Evolutionary conservation across 2,113 vertebrate species (phyloP), one percentile per base, ranked within the genome.

Genomic region (Platysteira castanea): DNA sequence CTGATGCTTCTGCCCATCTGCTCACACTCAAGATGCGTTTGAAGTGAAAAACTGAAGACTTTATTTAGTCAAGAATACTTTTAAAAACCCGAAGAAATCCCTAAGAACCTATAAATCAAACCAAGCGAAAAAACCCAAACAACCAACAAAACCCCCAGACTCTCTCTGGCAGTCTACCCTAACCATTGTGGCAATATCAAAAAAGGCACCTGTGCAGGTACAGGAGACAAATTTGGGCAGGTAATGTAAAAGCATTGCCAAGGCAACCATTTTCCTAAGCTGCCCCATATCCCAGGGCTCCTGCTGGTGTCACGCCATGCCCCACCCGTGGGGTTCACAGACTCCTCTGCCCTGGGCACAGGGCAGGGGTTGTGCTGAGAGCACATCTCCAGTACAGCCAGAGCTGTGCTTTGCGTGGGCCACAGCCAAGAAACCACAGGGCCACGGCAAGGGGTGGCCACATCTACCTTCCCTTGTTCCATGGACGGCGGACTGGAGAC

Each of bases 171-270:
- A 81, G 28, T 33, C 59, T 42, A 50, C 21, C 21, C 53, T 42
- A 42, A 77, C 19, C 2, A 7, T 22, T 6, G 1, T 1, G 2
- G 70, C 11, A 7, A 6, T 18, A 18, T 52, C 2, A 1, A 46
- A 75, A 93, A 75, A 88, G 15, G 56, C 50, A 22, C 23, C 16
- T 49, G 13, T 37, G 44, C 16, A 19, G 15, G 13, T 50, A 50
- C 8, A 42, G 54, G 23, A 69, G 6, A 78, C 46, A 85, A 65
- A 61, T 65, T 28, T 37, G 28, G 17, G 56, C 6, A 8, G 42
- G 15, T 31, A 59, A 33, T 23, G 13, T 21, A 56, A 78, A 65
- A 88, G 33, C 35, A 67, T 8, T 42, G 57, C 41, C 33, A 64
- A 84, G 21, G 23, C 46, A 50, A 44, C 13, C 3, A 1, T 19